Conservation (phyloP, 2,888 invertebrate genomes). For the Sicus ferrugineus region DNA sequence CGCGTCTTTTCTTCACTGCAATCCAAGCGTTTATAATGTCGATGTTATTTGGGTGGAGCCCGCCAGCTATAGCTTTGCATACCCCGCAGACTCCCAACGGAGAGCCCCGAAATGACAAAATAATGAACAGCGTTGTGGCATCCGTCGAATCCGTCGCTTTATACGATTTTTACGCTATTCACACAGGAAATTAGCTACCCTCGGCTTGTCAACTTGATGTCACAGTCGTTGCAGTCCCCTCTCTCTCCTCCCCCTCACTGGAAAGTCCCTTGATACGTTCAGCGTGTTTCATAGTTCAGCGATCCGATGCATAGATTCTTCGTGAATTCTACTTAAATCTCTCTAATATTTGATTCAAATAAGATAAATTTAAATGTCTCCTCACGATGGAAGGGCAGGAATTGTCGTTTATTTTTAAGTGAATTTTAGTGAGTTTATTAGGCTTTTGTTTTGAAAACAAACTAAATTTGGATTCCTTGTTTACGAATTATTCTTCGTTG, state of each 20-base stretch:
- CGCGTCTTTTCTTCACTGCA: neutral
- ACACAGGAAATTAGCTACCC: constrained; percentile 33
- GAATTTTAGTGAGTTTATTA: no score
- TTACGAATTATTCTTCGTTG: no score
- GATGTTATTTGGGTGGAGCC: neutral
- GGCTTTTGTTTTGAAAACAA: no score
- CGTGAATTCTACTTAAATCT: no score
- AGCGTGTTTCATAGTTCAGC: no score
- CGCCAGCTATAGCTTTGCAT: neutral
- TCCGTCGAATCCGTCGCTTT: constrained; percentile 31
- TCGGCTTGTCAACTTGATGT: constrained; percentile 18
- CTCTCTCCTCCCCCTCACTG: neutral
- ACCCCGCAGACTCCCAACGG: neutral
- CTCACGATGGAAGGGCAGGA: neutral
- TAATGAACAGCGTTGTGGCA: constrained; percentile 25
- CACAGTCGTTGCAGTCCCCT: neutral
- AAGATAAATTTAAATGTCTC: no score
- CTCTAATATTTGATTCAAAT: no score
- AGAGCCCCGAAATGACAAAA: constrained; percentile 13
- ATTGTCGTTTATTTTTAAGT: no score
- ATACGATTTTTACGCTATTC: constrained; percentile 34
- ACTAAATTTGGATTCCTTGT: no score
- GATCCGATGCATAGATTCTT: no score
- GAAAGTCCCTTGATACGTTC: no score
- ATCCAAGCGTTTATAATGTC: neutral